Conservation (phyloP, 2,113 vertebrate species). For the Sorex araneus region DNA sequence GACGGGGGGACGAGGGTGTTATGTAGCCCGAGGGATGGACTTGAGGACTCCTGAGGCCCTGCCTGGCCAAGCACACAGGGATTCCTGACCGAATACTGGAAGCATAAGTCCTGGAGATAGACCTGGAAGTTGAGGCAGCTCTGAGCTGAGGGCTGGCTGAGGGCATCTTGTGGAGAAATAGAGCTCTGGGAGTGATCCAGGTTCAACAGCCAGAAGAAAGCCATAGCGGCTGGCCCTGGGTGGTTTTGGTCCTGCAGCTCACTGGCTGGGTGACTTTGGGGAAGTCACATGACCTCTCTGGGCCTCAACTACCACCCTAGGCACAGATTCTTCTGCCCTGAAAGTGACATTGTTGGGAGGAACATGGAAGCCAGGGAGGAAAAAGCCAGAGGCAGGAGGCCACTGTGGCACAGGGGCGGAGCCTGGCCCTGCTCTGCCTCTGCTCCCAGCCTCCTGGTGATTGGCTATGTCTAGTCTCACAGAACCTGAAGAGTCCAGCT, state of each 20-base stretch:
- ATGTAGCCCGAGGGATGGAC: background rate
- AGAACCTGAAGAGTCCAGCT: background rate
- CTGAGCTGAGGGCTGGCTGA: background rate
- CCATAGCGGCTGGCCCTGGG: background rate
- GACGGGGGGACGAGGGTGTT: background rate
- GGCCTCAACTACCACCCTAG: background rate
- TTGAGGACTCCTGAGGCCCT: background rate
- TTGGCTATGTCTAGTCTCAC: background rate
- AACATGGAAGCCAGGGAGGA: background rate
- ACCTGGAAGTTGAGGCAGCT: background rate
- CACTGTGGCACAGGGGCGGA: too few species aligned
- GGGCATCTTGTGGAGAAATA: rapidly evolving
- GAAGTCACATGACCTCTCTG: background rate
- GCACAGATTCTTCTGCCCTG: too few species aligned
- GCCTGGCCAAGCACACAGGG: background rate
- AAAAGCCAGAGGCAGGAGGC: background rate
- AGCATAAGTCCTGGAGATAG: background rate
- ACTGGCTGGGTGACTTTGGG: background rate
- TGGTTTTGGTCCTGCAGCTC: background rate
- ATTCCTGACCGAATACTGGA: background rate
- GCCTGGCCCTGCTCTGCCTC: background rate
- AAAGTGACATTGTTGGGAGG: too few species aligned
- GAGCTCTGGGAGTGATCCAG: background rate
- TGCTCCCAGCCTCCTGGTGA: background rate
- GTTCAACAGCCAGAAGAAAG: background rate